These are phyloP conservation scores for Psephotus haematonotus DNA, from an alignment of 2,113 vertebrate genomes.

Conservation along the genomic window DNA sequence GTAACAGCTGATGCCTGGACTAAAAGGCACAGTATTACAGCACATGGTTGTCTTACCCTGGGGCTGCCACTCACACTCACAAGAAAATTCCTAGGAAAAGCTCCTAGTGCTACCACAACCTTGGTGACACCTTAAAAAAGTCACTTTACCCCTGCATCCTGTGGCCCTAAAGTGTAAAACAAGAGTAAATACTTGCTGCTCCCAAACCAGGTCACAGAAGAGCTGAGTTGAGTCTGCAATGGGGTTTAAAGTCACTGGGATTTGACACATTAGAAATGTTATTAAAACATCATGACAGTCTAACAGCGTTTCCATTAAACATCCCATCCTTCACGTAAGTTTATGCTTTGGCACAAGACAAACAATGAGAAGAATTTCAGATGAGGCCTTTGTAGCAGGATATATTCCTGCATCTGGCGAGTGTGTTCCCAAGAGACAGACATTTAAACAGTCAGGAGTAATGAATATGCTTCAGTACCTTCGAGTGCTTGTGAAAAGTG, in stretches of 20 bases:
- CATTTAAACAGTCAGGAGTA: slow-evolving; percentile 4
- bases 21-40: not conserved
- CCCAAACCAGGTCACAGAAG: not conserved
- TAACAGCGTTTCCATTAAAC: slow-evolving; percentile 56
- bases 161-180: not conserved
- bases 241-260: not conserved
- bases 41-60: not conserved
- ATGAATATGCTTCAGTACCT: not conserved
- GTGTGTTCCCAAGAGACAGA: not conserved
- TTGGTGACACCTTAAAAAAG: not conserved
- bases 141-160: not conserved
- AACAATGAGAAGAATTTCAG: slow-evolving; percentile 40
- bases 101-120: not conserved
- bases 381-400: slow-evolving; percentile 27
- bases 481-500: not conserved
- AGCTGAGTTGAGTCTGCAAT: not conserved
- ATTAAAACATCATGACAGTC: slow-evolving; percentile 43
- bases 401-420: not conserved
- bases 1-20: not conserved
- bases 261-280: slow-evolving; percentile 51
- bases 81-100: not conserved
- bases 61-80: not conserved
- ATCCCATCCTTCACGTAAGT: slow-evolving; percentile 50
- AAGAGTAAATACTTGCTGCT: not conserved
- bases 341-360: slow-evolving; percentile 51